Evolutionary conservation across 35 echinoderm and acorn worm species (phyloP).

Genomic region (Strongylocentrotus purpuratus): DNA sequence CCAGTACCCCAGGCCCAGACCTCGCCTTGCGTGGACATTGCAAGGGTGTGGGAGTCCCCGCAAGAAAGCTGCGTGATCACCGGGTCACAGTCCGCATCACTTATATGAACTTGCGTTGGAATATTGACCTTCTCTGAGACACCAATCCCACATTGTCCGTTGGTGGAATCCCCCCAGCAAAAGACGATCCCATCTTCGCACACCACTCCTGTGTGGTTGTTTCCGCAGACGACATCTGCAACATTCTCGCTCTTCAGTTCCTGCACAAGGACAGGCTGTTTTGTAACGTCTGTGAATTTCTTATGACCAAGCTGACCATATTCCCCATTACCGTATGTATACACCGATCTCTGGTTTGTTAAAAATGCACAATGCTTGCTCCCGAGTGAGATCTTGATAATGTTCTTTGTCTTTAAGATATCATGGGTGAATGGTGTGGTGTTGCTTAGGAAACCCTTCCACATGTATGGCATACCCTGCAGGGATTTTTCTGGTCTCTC

Average conservation of each 20-base stretch:
- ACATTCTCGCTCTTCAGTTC: constrained; percentile 96
- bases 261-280: constrained; percentile 86
- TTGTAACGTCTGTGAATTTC: constrained; percentile 95
- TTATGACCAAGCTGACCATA: constrained; percentile 90
- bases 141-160: constrained; percentile 80
- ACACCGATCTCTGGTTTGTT: constrained; percentile 73
- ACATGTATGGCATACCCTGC: constrained; percentile 66
- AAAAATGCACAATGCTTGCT: constrained; percentile 89
- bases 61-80: constrained; percentile 86
- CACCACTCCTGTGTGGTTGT: constrained; percentile 92
- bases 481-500: constrained; percentile 19
- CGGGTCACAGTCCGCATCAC: constrained; percentile 76
- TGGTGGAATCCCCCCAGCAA: constrained; percentile 92
- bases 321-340: constrained; percentile 80
- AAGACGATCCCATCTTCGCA: constrained; percentile 98
- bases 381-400: constrained; percentile 91
- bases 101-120: constrained; percentile 77
- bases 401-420: constrained; percentile 76
- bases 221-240: constrained; percentile 89
- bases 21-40: constrained; percentile 81
- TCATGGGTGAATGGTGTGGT: constrained; percentile 71
- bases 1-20: constrained; percentile 96
- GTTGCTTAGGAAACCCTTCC: constrained; percentile 89
- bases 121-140: constrained; percentile 74
- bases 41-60: constrained; percentile 89